Conservation (phyloP, 2,888 invertebrate genomes). For the Diaprepes abbreviatus region DNA sequence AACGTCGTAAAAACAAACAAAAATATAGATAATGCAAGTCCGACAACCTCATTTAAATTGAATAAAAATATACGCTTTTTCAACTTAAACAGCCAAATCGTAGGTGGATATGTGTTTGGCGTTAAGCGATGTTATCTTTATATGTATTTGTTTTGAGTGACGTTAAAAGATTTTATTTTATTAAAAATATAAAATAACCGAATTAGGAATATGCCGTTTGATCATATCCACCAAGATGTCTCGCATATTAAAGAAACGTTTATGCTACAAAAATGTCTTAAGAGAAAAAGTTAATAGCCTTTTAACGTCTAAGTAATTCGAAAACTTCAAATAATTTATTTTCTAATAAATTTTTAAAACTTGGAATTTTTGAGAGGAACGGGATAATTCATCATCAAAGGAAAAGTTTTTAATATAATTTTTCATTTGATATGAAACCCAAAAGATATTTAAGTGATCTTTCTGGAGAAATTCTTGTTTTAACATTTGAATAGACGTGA, state of each 20-base stretch:
- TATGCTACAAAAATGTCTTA: not conserved
- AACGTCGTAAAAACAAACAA: no score
- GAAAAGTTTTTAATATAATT: conserved; percentile 3
- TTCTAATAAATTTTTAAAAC: not conserved
- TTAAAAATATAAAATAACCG: no score
- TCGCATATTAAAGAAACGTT: not conserved
- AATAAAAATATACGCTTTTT: no score
- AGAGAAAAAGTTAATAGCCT: not conserved
- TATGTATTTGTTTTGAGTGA: no score
- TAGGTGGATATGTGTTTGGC: no score
- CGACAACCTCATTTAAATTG: no score
- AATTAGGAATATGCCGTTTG: no score
- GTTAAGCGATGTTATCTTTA: no score
- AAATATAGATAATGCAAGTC: no score
- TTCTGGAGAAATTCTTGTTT: conserved; percentile 1
- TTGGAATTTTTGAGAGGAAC: not conserved
- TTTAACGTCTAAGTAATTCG: not conserved
- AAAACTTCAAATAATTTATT: not conserved
- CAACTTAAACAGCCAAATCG: no score
- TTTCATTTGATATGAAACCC: not conserved
- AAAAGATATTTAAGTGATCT: conserved; percentile 7
- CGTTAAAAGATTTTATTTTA: no score
- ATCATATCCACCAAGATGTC: not conserved
- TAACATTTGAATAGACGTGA: not conserved
- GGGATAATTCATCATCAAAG: conserved; percentile 3